These are phyloP conservation scores for Cosmia pyralina DNA, from an alignment of 2,888 invertebrate species.

Conservation along the genomic window DNA sequence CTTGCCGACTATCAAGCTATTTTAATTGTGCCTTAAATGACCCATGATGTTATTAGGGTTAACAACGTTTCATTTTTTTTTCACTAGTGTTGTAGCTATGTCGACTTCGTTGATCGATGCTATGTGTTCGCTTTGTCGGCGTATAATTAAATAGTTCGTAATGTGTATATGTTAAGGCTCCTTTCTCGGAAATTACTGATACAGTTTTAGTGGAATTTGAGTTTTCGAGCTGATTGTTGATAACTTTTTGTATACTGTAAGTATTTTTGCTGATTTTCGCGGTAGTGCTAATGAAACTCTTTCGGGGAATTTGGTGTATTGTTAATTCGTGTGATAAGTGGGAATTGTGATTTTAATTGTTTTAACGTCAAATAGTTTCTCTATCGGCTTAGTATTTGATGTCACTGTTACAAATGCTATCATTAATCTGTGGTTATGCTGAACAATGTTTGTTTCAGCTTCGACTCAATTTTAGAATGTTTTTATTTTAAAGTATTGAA, in stretches of 20 bases:
- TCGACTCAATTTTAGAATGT: not conserved
- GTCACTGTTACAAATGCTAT: not conserved
- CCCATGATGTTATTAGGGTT: conserved; percentile 71
- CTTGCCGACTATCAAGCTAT: conserved; percentile 63
- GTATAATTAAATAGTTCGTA: conserved; percentile 78
- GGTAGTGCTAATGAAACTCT: conserved; percentile 27
- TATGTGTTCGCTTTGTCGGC: conserved; percentile 79
- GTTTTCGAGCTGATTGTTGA: conserved; percentile 46
- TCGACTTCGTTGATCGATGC: conserved; percentile 77
- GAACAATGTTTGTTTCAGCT: not conserved
- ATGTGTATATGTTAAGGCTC: conserved; percentile 50
- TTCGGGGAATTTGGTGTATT: conserved; percentile 20
- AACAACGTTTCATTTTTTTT: conserved; percentile 66
- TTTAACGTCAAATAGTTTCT: not conserved
- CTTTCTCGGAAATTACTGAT: conserved; percentile 52
- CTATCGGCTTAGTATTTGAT: not conserved
- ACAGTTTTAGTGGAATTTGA: conserved; percentile 50
- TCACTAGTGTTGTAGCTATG: conserved; percentile 66
- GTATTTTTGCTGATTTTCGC: conserved; percentile 43
- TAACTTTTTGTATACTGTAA: conserved; percentile 41
- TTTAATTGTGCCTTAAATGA: conserved; percentile 73
- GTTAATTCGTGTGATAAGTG: conserved; percentile 14
- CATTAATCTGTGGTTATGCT: not conserved
- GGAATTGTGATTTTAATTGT: conserved; percentile 9
- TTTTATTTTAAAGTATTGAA: not conserved